Evolutionary conservation across 2,797 vertebrate genomes (phyloP).

Genomic region (Cynopterus sphinx): DNA sequence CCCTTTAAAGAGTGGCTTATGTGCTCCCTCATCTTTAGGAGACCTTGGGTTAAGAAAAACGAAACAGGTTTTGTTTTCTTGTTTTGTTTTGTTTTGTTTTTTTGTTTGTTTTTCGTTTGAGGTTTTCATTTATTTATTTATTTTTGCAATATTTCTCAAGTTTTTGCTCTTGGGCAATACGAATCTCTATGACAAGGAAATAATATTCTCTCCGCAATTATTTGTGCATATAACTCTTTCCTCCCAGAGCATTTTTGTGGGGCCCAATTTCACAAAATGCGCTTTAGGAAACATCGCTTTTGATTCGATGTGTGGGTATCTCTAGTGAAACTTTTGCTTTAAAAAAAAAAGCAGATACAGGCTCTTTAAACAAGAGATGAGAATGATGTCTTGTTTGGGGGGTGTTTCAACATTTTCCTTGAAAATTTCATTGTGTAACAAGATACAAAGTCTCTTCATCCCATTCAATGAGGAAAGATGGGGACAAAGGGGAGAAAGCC

Average conservation of each 20-base stretch:
- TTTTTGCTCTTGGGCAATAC: neutral
- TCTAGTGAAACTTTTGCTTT: neutral
- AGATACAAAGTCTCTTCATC: neutral
- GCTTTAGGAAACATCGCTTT: neutral
- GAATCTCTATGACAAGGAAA: neutral
- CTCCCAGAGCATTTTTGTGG: neutral
- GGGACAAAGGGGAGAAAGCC: neutral
- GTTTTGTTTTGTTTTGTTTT: neutral
- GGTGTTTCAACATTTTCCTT: neutral
- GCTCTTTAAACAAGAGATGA: neutral
- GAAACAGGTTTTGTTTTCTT: neutral
- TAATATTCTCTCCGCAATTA: neutral
- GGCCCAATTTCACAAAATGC: neutral
- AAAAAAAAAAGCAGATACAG: neutral
- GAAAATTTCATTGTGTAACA: neutral
- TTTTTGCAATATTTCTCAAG: neutral
- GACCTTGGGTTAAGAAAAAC: neutral
- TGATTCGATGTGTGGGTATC: neutral
- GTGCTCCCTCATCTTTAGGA: neutral
- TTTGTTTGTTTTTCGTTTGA: neutral
- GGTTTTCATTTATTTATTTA: too few relatives aligned
- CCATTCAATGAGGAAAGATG: neutral
- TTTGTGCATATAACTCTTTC: neutral
- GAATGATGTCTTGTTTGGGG: neutral
- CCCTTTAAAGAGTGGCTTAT: neutral